Base-by-base conservation (phyloP, 2,113 vertebrate species). In the Sciurus niger region DNA sequence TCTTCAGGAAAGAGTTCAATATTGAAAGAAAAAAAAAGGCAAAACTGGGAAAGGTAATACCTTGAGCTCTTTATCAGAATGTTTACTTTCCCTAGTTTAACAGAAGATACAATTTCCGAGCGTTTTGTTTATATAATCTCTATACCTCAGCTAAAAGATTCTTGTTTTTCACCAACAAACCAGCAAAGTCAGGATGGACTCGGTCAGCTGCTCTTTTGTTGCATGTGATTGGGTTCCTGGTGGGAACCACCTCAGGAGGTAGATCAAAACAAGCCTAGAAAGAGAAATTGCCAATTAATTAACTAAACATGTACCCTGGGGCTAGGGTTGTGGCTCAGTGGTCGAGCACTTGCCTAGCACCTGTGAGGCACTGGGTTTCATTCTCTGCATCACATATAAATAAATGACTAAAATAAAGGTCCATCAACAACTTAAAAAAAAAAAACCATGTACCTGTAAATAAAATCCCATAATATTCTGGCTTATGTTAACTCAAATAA, bases 111-210 rank as follows among this genome's bases (percentile, higher is more conserved):
- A 68, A 68, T 93, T 77, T 65, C 34, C 37, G 20, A n/a, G 73
- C 37, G 58, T 55, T 94, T 84, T 79, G 11, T 95, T 93, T 97
- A 84, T 4, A 58, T 92, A 84, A 95, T 43, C 67, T 30, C 48
- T 68, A 32, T 85, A 93, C 98, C 96, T 98, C 89, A 17, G 60
- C 55, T 86, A 80, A 96, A 87, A 98, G 87, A 85, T 80, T 95
- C 78, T 86, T 97, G 73, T 95, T 95, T 97, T 97, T 98, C 93
- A 97, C 90, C 93, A 96, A 28, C 76, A 97, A 92, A 37, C 65
- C 70, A 92, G 90, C 91, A 34, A 97, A 6, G 43, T 97, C 96
- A 93, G 89, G 67, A 53, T 40, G 20, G 10, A 53, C 55, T 20
- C 6, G 48, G 28, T 84, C 88, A 8, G 85, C 63, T 77, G 84